These are phyloP conservation scores for Spatula versicolor DNA, from an alignment of 2,797 vertebrate genomes.

Conservation along the genomic window DNA sequence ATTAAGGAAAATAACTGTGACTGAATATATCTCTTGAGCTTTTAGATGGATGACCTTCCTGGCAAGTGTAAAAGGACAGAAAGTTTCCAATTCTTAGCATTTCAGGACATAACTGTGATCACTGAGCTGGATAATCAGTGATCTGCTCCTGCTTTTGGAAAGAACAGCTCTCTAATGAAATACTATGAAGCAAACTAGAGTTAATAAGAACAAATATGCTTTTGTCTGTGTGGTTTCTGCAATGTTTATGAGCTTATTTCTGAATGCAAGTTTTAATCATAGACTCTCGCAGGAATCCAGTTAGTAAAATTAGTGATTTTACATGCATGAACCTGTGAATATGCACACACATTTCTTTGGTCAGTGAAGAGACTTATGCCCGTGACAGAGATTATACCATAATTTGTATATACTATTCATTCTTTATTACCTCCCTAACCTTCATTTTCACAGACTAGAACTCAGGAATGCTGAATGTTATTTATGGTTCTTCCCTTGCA, in stretches of 20 bases:
- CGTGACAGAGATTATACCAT: neutral
- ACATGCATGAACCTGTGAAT: neutral
- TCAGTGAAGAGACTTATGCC: neutral
- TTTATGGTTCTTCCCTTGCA: neutral
- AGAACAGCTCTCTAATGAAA: conserved; percentile 6
- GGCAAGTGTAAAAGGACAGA: conserved; percentile 13
- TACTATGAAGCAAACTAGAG: neutral
- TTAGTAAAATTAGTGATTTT: neutral
- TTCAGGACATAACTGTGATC: conserved; percentile 37
- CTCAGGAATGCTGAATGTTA: neutral
- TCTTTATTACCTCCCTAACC: neutral
- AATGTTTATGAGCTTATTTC: neutral
- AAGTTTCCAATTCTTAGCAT: neutral
- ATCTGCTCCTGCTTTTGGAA: conserved; percentile 4
- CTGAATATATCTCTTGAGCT: neutral
- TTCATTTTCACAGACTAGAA: neutral
- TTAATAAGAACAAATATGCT: neutral
- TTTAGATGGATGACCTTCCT: conserved; percentile 28
- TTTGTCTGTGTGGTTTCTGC: neutral
- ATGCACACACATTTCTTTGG: neutral
- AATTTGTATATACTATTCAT: neutral
- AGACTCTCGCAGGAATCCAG: neutral
- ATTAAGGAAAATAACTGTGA: conserved; percentile 31
- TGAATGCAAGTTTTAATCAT: neutral
- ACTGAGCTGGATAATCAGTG: conserved; percentile 42